Percentiles rank a stretch among this genome's conserved stretches.
Conservation (phyloP, 2,113 vertebrate genomes). For the Procavia capensis region DNA sequence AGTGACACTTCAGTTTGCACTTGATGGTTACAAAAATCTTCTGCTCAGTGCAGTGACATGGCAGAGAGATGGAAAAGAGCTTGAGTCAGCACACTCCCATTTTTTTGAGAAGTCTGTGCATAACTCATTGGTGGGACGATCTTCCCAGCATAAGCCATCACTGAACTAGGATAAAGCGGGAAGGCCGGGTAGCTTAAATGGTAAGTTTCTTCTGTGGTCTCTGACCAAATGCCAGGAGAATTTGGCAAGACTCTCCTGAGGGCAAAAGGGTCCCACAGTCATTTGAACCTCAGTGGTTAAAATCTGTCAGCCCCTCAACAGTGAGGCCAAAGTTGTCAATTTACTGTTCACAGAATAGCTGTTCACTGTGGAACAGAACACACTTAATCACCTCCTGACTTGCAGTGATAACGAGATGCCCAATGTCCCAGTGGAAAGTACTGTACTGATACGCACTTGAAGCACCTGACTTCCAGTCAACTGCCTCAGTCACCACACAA, state of each 20-base stretch:
- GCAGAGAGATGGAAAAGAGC: not conserved
- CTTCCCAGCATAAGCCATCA: not conserved
- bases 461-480: not conserved
- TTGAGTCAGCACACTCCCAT: not conserved
- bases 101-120: not conserved
- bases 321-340: not conserved
- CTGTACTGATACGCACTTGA: not conserved
- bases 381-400: not conserved
- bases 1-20: not conserved
- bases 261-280: not conserved
- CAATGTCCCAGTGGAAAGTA: not conserved
- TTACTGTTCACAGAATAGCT: not conserved
- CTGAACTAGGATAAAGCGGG: not conserved
- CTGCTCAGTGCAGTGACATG: not conserved
- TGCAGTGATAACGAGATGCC: not conserved
- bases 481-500: accelerated
- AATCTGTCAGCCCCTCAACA: not conserved
- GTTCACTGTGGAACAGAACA: not conserved
- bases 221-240: not conserved
- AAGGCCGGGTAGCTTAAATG: not conserved
- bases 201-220: not conserved
- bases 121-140: not conserved
- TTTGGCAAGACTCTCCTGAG: not conserved
- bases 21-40: not conserved
- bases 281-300: slow-evolving; percentile 2